Percentiles rank a stretch among this genome's conserved stretches.
These are phyloP conservation scores for Eudemis profundana DNA, from an alignment of 2,888 invertebrate genomes.

Conservation along the genomic window DNA sequence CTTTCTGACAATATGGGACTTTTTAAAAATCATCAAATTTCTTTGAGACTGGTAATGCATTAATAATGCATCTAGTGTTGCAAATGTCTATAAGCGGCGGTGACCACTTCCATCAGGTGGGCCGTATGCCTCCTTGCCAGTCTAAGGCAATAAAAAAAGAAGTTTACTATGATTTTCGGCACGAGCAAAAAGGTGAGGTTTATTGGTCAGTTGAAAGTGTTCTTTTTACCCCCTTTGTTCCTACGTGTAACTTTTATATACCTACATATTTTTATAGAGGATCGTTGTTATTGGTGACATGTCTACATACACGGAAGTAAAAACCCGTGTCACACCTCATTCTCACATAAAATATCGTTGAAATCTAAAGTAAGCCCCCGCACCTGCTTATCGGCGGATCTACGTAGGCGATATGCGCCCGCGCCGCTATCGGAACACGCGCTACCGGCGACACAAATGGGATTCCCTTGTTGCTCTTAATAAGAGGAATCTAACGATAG, in stretches of 20 bases:
- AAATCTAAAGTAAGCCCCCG: constrained; percentile 33
- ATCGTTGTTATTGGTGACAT: constrained; percentile 13
- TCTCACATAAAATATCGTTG: constrained; percentile 42
- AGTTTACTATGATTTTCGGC: no score
- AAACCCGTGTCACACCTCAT: constrained; percentile 34
- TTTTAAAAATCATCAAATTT: no score
- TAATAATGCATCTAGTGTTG: no score
- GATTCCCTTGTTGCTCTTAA: constrained; percentile 48
- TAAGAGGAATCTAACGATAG: constrained; percentile 43
- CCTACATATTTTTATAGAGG: background rate
- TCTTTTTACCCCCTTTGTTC: background rate
- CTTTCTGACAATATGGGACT: no score
- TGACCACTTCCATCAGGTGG: no score
- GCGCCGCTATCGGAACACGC: constrained; percentile 38
- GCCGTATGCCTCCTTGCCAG: no score
- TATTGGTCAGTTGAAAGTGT: background rate
- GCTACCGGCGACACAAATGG: constrained; percentile 46
- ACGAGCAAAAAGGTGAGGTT: background rate
- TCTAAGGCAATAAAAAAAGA: no score
- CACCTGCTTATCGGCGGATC: constrained; percentile 42
- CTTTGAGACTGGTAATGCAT: no score
- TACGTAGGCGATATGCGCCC: constrained; percentile 39
- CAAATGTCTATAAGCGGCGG: no score
- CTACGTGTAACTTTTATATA: background rate
- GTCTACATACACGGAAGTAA: constrained; percentile 37